Base-by-base conservation (phyloP, 2,888 invertebrate genomes). In the Lutraria lutraria region DNA sequence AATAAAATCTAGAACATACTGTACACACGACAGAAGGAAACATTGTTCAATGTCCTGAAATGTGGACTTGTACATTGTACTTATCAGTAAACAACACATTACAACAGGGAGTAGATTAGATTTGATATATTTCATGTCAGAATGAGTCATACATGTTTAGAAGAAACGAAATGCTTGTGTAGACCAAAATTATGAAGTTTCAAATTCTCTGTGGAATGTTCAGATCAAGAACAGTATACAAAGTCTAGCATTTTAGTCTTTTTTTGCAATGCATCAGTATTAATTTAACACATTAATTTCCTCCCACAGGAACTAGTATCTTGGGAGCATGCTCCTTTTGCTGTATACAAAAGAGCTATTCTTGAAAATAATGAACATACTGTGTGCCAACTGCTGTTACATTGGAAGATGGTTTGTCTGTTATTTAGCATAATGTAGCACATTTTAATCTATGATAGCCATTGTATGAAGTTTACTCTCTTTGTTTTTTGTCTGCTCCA, bases 61-160 rank as follows among this genome's bases (percentile, higher is more conserved):
- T 25, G n/a, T 68, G n/a, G 63, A 68, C 63, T 25, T 68, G 25
- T 25, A 68, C 63, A n/a, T 25, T 68, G 25, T 25, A 68, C 63
- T n/a, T 68, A 68, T 68, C 63, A 25, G 63, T 68, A 68, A 68
- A 68, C 63, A 68, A n/a, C n/a, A n/a, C n/a, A n/a, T n/a, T n/a
- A n/a, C n/a, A n/a, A 13, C 63, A 10, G n/a, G 8, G 8, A 43
- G n/a, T n/a, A 13, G 25, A 68, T 25, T 68, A 6, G 19, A 25
- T 68, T n/a, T 25, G n/a, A 63, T 60, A 60, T 68, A 68, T 25
- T 68, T 25, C 63, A 68, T 25, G 63, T 68, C 63, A 68, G 63
- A 25, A 68, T 68, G 63, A 68, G 63, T 68, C 63, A 68, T 68
- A 0, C 6, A 68, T 68, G 63, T 25, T 68, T 68, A 25, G 4